Conservation (phyloP, 2,797 vertebrate species). For the Lagorchestes hirsutus region DNA sequence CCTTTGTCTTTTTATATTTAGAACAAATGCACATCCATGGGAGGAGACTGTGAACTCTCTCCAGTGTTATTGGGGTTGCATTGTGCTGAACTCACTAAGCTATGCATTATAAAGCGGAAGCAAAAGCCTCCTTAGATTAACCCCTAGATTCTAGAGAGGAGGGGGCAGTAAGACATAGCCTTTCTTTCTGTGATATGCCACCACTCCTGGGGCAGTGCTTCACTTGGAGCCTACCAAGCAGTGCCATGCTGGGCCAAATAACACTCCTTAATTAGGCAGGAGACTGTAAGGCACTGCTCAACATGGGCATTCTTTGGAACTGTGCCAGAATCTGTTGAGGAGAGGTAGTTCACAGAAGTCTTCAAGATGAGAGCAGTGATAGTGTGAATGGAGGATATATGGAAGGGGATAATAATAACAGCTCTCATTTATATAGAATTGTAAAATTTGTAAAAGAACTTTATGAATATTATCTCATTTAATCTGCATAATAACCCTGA, state of each 20-base stretch:
- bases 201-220: background rate
- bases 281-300: conserved; percentile 6
- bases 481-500: background rate
- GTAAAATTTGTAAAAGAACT: background rate
- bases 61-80: background rate
- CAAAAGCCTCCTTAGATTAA: background rate
- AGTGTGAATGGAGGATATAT: background rate
- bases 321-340: conserved; percentile 7
- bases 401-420: background rate
- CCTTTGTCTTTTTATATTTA: conserved; percentile 34
- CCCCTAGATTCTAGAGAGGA: background rate
- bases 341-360: background rate
- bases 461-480: background rate
- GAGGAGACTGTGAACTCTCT: background rate
- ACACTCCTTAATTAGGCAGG: background rate
- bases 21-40: background rate
- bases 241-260: background rate
- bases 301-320: background rate
- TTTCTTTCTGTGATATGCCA: background rate
- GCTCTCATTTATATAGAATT: background rate
- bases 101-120: background rate
- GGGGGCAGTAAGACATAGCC: background rate
- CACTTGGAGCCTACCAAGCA: background rate
- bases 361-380: background rate
- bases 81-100: background rate